Conservation (phyloP, 2,888 invertebrate genomes). For the Stramonita haemastoma region DNA sequence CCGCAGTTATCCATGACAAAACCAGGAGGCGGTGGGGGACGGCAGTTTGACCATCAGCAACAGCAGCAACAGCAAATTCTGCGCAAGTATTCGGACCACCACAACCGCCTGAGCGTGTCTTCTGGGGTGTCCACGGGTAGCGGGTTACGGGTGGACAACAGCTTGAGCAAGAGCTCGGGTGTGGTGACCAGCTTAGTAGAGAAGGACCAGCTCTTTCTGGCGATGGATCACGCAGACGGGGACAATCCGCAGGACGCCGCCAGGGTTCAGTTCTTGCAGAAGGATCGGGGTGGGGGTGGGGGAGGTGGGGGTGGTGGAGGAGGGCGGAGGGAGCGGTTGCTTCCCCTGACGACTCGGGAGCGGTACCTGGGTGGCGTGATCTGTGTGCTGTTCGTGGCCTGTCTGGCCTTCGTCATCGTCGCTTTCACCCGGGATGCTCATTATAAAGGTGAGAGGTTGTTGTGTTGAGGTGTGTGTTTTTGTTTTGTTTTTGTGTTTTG, state of each 20-base stretch:
- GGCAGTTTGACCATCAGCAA: not conserved
- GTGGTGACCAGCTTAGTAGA: constrained; percentile 23
- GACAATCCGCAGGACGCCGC: constrained; percentile 15
- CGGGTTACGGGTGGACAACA: constrained; percentile 15
- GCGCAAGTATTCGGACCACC: constrained; percentile 31
- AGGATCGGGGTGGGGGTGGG: not conserved
- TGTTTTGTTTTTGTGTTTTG: not conserved
- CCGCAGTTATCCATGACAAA: not conserved
- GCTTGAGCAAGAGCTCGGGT: not conserved
- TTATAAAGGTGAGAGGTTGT: constrained; percentile 24
- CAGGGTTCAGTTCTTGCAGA: constrained; percentile 34
- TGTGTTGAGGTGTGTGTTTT: not conserved
- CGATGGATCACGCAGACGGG: constrained; percentile 19
- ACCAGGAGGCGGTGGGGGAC: not conserved
- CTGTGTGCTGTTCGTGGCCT: constrained; percentile 60
- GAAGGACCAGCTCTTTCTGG: constrained; percentile 19
- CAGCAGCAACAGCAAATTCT: not conserved
- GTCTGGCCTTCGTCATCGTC: constrained; percentile 62
- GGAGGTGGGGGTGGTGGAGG: not conserved
- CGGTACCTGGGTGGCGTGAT: constrained; percentile 59
- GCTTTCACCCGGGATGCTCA: constrained; percentile 57
- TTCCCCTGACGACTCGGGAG: constrained; percentile 57
- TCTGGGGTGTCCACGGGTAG: not conserved
- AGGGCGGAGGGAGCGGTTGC: not conserved
- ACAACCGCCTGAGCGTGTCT: not conserved